These are phyloP conservation scores for Gulo gulo DNA, from an alignment of 2,113 vertebrate genomes.

Conservation along the genomic window DNA sequence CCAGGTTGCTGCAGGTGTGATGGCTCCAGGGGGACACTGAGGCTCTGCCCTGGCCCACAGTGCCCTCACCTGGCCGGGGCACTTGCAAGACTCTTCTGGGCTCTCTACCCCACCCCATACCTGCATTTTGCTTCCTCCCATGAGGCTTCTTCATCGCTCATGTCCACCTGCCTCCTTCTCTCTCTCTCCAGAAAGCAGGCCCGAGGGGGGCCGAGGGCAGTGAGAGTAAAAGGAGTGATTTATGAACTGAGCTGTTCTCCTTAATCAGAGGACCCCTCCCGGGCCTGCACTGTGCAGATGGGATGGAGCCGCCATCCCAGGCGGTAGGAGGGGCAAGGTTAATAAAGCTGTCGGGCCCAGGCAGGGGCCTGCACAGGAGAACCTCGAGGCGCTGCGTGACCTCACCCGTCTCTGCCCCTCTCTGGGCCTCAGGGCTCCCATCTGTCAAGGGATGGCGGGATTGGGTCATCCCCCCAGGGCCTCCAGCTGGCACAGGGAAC, in stretches of 20 bases:
- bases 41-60: not conserved
- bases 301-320: slow-evolving; percentile 17
- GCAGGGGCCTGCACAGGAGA: slow-evolving; percentile 7
- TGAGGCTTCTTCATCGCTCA: no score
- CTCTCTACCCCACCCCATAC: no score
- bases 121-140: not conserved
- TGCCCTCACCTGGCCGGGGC: not conserved
- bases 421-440: slow-evolving; percentile 48
- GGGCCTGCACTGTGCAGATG: not conserved
- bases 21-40: not conserved
- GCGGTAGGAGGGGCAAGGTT: not conserved
- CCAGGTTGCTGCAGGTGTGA: not conserved
- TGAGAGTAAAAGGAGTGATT: slow-evolving; percentile 45
- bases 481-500: not conserved
- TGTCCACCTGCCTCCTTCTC: not conserved
- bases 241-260: slow-evolving; percentile 11
- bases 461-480: not conserved
- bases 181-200: not conserved
- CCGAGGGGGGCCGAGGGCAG: not conserved
- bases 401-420: not conserved
- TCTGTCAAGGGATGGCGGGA: slow-evolving; percentile 53
- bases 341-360: slow-evolving; percentile 58
- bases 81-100: fast-evolving
- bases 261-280: not conserved
- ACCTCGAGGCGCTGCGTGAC: not conserved